Evolutionary conservation across 2,113 vertebrate species (phyloP).

Genomic region (Ancistrus triradiatus): DNA sequence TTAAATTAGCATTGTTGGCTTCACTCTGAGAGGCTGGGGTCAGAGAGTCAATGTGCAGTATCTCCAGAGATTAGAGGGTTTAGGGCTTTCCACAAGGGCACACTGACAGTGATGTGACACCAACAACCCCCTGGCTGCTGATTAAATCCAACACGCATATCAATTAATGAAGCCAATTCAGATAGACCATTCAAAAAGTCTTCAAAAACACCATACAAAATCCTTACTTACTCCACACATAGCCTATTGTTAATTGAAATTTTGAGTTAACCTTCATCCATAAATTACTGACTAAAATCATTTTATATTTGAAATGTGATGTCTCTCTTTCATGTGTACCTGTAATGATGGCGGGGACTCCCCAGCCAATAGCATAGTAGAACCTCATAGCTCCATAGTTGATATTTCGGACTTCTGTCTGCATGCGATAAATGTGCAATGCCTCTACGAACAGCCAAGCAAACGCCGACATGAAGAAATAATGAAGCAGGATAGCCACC

Average conservation of each 20-base stretch:
- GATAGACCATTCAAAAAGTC: neutral
- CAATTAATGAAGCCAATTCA: neutral
- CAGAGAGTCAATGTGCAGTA: neutral
- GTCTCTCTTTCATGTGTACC: conserved; percentile 60
- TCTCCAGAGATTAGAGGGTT: neutral
- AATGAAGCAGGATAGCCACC: conserved; percentile 93
- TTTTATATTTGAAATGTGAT: too few relatives aligned
- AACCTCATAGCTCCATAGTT: conserved; percentile 96
- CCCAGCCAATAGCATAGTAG: conserved; percentile 97
- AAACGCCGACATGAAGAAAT: conserved; percentile 94
- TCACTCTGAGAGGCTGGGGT: neutral
- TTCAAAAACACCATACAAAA: neutral
- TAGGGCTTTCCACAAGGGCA: neutral
- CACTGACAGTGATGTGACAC: neutral
- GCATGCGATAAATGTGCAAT: conserved; percentile 96
- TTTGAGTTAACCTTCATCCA: too few relatives aligned
- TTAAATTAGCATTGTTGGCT: neutral
- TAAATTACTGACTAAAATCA: too few relatives aligned
- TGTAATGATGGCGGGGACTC: conserved; percentile 92
- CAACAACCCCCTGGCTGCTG: neutral
- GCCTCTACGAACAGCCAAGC: conserved; percentile 95
- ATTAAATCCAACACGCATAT: neutral
- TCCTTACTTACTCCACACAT: too few relatives aligned
- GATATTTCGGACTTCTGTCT: conserved; percentile 89
- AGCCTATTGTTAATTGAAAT: too few relatives aligned